A percentile compares a stretch with the other conserved stretches of the same genome.
phyloP scores from a whole-genome alignment of 2,113 vertebrate genomes.

The Macaca nemestrina region DNA sequence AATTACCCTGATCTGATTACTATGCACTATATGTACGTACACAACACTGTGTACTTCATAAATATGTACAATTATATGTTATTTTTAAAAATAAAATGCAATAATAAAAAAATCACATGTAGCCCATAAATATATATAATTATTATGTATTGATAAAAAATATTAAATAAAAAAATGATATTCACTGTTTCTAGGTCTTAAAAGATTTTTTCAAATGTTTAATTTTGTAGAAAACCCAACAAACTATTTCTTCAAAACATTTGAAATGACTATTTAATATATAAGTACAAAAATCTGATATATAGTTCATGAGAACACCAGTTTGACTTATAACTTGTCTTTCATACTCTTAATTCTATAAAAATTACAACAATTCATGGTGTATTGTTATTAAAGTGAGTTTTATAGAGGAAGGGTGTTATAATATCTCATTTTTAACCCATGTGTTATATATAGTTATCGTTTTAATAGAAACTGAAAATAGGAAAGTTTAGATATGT shows the following conservation, averaged over 20 bases:
- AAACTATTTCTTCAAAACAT: background rate
- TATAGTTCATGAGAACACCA: background rate
- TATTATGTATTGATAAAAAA: background rate
- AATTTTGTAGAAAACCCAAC: background rate
- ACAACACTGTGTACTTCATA: background rate
- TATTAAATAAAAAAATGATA: background rate
- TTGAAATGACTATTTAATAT: background rate
- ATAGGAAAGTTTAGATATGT: background rate
- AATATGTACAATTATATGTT: background rate
- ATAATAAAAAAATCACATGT: background rate
- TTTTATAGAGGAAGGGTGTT: background rate
- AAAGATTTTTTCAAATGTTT: background rate
- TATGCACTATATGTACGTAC: background rate
- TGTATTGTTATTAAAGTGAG: background rate
- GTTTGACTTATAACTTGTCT: background rate
- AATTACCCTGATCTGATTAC: background rate
- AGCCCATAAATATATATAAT: background rate
- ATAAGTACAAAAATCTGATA: constrained; percentile 5
- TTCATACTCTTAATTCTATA: constrained; percentile 19
- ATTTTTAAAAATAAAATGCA: background rate
- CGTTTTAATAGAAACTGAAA: background rate
- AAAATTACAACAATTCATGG: background rate
- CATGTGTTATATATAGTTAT: background rate
- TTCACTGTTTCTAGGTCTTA: background rate
- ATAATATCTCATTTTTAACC: background rate